Evolutionary conservation across 2,113 vertebrate genomes (phyloP).

Genomic region (Colinus virginianus): DNA sequence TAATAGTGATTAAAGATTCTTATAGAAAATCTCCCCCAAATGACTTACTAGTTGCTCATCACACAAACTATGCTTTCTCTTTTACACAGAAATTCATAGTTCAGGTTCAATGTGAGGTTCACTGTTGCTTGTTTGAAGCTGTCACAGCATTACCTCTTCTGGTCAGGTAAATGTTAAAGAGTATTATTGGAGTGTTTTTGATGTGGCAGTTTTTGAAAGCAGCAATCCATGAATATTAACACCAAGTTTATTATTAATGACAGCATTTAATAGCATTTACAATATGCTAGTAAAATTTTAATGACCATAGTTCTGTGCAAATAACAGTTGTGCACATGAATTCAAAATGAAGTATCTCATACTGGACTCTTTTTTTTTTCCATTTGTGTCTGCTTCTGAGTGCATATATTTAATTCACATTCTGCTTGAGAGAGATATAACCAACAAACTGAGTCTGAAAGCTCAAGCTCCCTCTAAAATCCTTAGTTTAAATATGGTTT

Average conservation of each 20-base stretch:
- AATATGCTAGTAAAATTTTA: constrained; percentile 13
- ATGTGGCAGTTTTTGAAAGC: background rate
- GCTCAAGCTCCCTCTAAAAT: background rate
- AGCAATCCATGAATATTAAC: constrained; percentile 15
- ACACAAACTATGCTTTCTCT: background rate
- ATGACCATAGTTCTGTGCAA: background rate
- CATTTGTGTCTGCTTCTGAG: background rate
- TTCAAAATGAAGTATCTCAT: background rate
- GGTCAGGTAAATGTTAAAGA: background rate
- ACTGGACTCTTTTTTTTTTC: background rate
- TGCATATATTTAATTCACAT: background rate
- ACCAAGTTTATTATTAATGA: constrained; percentile 31
- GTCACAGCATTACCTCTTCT: background rate
- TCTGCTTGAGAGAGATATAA: background rate
- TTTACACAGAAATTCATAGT: background rate
- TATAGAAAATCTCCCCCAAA: background rate
- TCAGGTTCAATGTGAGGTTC: background rate
- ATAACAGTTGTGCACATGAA: background rate
- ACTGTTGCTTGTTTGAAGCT: background rate
- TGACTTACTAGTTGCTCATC: background rate
- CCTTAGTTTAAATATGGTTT: background rate
- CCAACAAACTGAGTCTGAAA: background rate
- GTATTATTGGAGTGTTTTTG: background rate
- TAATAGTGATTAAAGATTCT: background rate
- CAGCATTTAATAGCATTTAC: background rate